Conservation (phyloP, 53 echinoderm and acorn worm species). For the Henricia sp. region DNA sequence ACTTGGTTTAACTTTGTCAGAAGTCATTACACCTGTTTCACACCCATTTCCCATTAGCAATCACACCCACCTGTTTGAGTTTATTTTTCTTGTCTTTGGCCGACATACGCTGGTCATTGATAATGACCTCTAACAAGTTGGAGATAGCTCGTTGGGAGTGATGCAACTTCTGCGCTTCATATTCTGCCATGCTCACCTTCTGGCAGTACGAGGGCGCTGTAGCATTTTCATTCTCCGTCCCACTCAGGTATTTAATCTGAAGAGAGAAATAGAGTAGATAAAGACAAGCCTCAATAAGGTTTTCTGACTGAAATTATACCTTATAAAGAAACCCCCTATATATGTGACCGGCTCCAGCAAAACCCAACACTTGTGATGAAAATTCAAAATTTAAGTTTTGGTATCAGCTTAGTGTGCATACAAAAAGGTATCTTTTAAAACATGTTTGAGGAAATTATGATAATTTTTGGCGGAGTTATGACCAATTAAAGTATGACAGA, state of each 20-base stretch:
- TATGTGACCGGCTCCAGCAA: no score
- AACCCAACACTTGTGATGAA: no score
- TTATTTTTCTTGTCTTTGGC: slow-evolving; percentile 95
- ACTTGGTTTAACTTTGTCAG: not conserved
- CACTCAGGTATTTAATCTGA: slow-evolving; percentile 74
- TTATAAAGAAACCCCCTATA: no score
- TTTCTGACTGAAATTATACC: no score
- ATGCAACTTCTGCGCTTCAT: slow-evolving; percentile 74
- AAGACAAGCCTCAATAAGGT: no score
- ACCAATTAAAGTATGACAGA: no score
- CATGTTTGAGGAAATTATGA: no score
- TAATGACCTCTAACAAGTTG: slow-evolving; percentile 85
- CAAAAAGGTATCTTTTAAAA: no score
- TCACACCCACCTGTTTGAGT: slow-evolving; percentile 80
- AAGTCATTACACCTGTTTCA: not conserved
- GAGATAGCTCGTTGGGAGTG: slow-evolving; percentile 78
- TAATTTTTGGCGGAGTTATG: no score
- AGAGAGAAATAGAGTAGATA: no score
- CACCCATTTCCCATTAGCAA: not conserved
- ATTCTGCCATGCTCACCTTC: slow-evolving; percentile 77
- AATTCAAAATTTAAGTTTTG: no score
- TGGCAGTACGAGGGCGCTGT: slow-evolving; percentile 75
- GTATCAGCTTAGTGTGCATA: no score
- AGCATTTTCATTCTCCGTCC: slow-evolving; percentile 61
- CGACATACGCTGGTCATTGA: slow-evolving; percentile 77